These are phyloP conservation scores for Myotis yumanensis DNA, from an alignment of 2,113 vertebrate genomes.

Conservation along the genomic window DNA sequence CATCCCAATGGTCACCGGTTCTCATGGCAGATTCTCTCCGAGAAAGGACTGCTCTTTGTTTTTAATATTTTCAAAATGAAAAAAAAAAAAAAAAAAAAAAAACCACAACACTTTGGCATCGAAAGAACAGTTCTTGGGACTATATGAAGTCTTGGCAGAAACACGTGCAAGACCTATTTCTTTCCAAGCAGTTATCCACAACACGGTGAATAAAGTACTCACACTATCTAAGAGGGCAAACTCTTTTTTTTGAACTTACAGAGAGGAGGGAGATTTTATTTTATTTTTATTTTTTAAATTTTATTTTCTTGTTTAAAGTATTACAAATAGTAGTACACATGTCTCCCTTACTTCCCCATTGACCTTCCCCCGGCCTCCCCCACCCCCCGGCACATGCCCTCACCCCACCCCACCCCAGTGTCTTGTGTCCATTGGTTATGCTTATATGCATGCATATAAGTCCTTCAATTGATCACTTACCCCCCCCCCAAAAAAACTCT, in stretches of 20 bases:
- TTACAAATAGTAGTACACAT: too few relatives aligned
- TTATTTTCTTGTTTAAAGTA: too few relatives aligned
- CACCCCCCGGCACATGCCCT: too few relatives aligned
- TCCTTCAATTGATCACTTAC: too few relatives aligned
- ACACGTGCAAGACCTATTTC: not conserved
- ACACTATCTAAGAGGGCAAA: not conserved
- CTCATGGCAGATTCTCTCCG: not conserved
- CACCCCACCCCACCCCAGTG: too few relatives aligned
- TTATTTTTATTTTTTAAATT: too few relatives aligned
- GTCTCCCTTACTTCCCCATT: too few relatives aligned
- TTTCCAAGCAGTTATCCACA: constrained; percentile 12
- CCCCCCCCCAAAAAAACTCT: too few relatives aligned
- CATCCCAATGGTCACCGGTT: not conserved
- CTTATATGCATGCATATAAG: too few relatives aligned
- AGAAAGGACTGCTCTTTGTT: not conserved
- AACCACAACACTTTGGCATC: not conserved
- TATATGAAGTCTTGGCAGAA: constrained; percentile 23
- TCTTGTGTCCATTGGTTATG: too few relatives aligned
- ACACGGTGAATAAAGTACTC: not conserved
- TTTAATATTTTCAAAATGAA: constrained; percentile 7
- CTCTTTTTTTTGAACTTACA: not conserved
- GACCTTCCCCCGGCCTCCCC: too few relatives aligned
- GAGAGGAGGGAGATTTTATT: not conserved
- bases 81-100: not conserved
- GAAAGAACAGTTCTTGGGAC: constrained; percentile 34